Percentiles rank a stretch among this genome's conserved stretches.
phyloP scores from a whole-genome alignment of 2,113 vertebrate species.

The Chauna torquata region DNA sequence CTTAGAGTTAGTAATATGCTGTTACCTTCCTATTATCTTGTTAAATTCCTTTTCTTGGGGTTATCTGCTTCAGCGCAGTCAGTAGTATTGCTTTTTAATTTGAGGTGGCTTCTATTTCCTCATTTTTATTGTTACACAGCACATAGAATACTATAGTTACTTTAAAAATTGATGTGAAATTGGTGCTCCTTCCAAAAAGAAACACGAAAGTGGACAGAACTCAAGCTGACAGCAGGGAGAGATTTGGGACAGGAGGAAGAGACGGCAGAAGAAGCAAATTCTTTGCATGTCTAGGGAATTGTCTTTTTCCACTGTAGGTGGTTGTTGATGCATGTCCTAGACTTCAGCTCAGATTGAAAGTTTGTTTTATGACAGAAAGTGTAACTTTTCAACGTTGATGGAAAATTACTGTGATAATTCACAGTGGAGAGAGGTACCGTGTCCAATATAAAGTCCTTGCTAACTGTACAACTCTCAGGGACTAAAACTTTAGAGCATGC shows the following conservation, averaged over 20 bases:
- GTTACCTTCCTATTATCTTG: constrained; percentile 59
- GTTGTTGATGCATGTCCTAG: neutral
- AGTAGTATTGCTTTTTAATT: constrained; percentile 38
- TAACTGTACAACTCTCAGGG: neutral
- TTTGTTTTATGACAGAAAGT: constrained; percentile 8
- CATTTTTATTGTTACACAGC: neutral
- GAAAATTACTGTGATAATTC: neutral
- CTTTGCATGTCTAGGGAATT: neutral
- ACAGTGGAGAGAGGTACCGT: neutral
- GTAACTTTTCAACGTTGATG: neutral
- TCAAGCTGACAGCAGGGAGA: neutral
- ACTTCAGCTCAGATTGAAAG: neutral
- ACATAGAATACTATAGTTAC: neutral
- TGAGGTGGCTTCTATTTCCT: constrained; percentile 31
- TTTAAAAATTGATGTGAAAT: constrained; percentile 58
- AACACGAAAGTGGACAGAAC: neutral
- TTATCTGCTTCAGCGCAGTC: constrained; percentile 53
- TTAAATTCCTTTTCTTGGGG: constrained; percentile 67
- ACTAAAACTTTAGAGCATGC: neutral
- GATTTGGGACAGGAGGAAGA: neutral
- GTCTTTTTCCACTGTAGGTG: neutral
- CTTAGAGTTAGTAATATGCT: constrained; percentile 18
- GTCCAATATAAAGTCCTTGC: neutral
- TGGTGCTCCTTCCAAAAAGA: neutral
- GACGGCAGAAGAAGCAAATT: constrained; percentile 10